Percentiles rank a stretch among this genome's conserved stretches.
phyloP scores from a whole-genome alignment of 2,888 invertebrate species.

The Alentia gelatinosa region DNA sequence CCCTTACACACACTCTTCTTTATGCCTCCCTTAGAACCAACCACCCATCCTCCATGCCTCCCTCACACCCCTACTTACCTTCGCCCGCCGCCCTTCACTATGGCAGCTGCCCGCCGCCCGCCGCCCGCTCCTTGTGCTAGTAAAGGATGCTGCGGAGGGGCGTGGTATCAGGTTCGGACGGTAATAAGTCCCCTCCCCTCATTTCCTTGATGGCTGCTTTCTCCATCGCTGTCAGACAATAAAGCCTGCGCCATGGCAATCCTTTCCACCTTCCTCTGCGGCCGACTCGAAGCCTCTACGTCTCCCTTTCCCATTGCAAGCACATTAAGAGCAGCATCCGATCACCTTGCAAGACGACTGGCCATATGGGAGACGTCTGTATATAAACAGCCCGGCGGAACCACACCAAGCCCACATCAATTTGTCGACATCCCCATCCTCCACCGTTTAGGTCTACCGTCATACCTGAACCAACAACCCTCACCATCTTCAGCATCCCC shows the following conservation, averaged over 20 bases:
- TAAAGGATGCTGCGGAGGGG: not conserved
- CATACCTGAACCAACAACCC: too few relatives aligned
- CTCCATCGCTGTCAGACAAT: not conserved
- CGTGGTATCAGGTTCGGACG: conserved; percentile 7
- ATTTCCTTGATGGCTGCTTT: conserved; percentile 22
- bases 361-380: conserved; percentile 1
- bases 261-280: not conserved
- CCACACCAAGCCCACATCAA: not conserved
- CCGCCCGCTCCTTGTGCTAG: not conserved
- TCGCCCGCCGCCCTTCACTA: not conserved
- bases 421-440: not conserved
- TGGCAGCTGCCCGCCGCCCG: not conserved
- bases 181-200: conserved; percentile 15
- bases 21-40: not conserved
- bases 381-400: not conserved
- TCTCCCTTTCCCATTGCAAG: not conserved
- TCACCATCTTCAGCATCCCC: too few relatives aligned
- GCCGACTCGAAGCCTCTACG: not conserved
- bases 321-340: not conserved
- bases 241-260: not conserved
- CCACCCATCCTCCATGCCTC: not conserved
- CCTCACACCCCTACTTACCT: not conserved
- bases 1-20: not conserved
- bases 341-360: not conserved
- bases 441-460: too few relatives aligned